Base-by-base conservation (phyloP, 2,888 invertebrate species). In the Eumerus sabulonum region DNA sequence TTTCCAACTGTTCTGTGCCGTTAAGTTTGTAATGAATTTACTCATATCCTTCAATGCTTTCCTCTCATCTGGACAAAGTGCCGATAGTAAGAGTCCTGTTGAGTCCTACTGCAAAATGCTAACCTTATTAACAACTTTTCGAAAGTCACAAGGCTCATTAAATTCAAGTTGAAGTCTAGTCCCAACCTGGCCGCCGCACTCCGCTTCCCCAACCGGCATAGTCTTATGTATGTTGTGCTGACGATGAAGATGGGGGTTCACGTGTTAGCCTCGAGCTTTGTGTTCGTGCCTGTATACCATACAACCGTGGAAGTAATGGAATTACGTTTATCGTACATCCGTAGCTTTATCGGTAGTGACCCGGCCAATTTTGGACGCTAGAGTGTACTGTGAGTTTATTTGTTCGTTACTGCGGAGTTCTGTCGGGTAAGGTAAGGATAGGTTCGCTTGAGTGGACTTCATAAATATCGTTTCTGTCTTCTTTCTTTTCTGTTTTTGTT, bases 141-240 rank as follows among this genome's bases (percentile, higher is more conserved):
- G 35, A 70, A 70, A 70, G 70, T 70, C 60, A 70, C 70, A 62
- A 62, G 60, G 70, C 70, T 70, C 70, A 70, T 70, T 70, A 70
- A 70, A 62, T 60, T 70, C 70, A 70, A 62, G 60, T 70, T 70
- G 60, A 27, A 27, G 27, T 38, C 17, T 40, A 16, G 35, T 48
- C 59, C 13, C 40, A 40, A 36, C 7, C 36, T n/a, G 40, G 3
- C n/a, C 40, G n/a, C n/a, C n/a, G 40, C 9, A 40, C 9, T 2
- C 12, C 4, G 38, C n/a, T n/a, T n/a, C n/a, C n/a, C n/a, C n/a
- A n/a, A n/a, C n/a, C n/a, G n/a, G n/a, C n/a, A n/a, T 27, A 2
- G 7, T 27, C 27, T 7, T 27, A 27, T 27, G 27, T 7, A 27
- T 27, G 27, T 27, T 27, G 27, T 27, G 27, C 7, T 27, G 27